Evolutionary conservation across 2,797 vertebrate genomes (phyloP).

Genomic region (Eupleurogrammus muticus): DNA sequence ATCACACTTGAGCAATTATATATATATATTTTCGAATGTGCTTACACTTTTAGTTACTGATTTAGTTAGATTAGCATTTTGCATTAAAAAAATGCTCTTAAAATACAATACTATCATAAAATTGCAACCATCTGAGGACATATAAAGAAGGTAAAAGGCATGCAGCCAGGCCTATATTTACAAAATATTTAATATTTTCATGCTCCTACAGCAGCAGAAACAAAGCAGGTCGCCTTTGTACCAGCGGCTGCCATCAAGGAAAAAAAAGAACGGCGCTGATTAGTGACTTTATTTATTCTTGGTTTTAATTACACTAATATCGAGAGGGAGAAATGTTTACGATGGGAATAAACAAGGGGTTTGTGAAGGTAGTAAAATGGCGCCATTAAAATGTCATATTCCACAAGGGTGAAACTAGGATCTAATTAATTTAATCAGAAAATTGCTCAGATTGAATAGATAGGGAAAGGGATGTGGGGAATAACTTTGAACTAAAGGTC

Average conservation of each 20-base stretch:
- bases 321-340: constrained; percentile 42
- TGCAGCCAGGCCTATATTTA: no score
- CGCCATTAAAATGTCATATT: constrained; percentile 70
- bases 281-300: constrained; percentile 54
- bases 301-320: constrained; percentile 70
- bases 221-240: constrained; percentile 29
- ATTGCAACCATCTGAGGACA: background rate
- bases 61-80: no score
- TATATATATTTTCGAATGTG: no score
- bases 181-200: background rate
- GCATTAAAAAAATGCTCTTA: background rate
- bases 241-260: constrained; percentile 15
- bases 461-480: constrained; percentile 20
- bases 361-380: constrained; percentile 56
- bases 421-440: constrained; percentile 67
- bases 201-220: background rate
- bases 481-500: constrained; percentile 60
- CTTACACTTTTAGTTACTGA: no score
- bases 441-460: constrained; percentile 55
- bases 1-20: background rate
- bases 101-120: background rate
- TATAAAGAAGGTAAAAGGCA: no score
- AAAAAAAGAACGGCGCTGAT: constrained; percentile 63
- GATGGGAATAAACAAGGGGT: constrained; percentile 61
- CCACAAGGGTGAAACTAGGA: constrained; percentile 40